Evolutionary conservation across 2,113 vertebrate genomes (phyloP), one percentile per base, ranked within the genome.

Genomic region (Lutjanus erythropterus): DNA sequence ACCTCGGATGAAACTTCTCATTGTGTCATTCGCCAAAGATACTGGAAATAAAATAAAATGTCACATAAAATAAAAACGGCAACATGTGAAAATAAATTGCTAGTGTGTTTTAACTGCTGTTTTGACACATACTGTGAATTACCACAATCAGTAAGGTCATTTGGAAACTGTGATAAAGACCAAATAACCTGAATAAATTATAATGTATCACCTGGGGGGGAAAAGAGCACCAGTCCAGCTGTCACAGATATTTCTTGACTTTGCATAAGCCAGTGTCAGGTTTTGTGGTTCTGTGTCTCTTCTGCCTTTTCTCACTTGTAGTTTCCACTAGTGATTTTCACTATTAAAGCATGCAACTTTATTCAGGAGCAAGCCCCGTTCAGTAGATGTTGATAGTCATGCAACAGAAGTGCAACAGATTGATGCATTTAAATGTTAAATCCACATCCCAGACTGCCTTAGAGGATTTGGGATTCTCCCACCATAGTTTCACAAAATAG

Each of bases 11-110:
- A 72, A 59, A 59, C 2, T 9, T 84, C 1, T 59, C 2, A 55
- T 53, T 60, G 31, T 55, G 31, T 85, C 27, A 47, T 23, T 72
- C 53, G 69, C 12, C n/a, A 56, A 46, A 75, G n/a, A 60, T 21
- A 39, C 16, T 56, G 60, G 16, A 27, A 70, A 74, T 39, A 46
- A 68, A 83, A 66, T 69, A 41, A 78, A 78, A 56, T 60, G 19
- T 60, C 33, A 37, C 49, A 18, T 49, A 37, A 44, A 59, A 19
- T 49, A 23, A 60, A 70, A 46, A 55, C 68, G 11, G 31, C 21
- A 0, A 49, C 1, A 73, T 9, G 8, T 62, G n/a, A 25, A 37
- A 59, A 79, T 46, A 66, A 41, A 84, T 33, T 31, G 2, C 52
- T 16, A 9, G 19, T 65, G 75, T 31, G 3, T 55, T 65, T 10